These are phyloP conservation scores for Pseudorhombus dupliciocellatus DNA, from an alignment of 2,113 vertebrate genomes.

Conservation along the genomic window DNA sequence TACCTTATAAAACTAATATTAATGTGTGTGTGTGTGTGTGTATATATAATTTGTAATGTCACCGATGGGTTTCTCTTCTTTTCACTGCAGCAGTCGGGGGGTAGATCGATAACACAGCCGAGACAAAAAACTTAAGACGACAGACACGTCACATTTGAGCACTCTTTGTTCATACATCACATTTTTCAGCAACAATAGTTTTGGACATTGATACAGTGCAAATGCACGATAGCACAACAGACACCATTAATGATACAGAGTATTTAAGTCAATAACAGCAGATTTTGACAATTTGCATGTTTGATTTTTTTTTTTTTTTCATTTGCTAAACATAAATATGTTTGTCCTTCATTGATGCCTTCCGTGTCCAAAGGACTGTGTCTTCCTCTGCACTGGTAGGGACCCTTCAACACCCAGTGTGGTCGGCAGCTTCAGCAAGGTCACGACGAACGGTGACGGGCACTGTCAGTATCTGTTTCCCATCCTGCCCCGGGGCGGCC, in stretches of 20 bases:
- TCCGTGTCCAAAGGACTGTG: slow-evolving; percentile 43
- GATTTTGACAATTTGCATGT: slow-evolving; percentile 73
- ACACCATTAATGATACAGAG: slow-evolving; percentile 74
- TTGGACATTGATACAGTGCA: slow-evolving; percentile 75
- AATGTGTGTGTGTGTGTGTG: no score
- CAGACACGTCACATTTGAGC: slow-evolving; percentile 46
- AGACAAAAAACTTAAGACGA: slow-evolving; percentile 37
- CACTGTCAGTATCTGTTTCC: slow-evolving; percentile 58
- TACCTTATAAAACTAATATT: no score
- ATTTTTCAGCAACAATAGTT: slow-evolving; percentile 62
- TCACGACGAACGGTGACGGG: slow-evolving; percentile 51
- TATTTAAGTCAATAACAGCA: slow-evolving; percentile 73
- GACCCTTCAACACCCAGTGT: slow-evolving; percentile 49
- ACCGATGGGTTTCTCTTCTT: no score
- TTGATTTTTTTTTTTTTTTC: slow-evolving; percentile 24
- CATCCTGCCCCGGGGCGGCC: slow-evolving; percentile 38
- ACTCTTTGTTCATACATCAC: slow-evolving; percentile 69
- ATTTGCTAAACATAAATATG: slow-evolving; percentile 61
- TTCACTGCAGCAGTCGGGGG: no score
- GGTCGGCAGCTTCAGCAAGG: slow-evolving; percentile 51
- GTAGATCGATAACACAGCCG: neutral
- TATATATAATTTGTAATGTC: neutral
- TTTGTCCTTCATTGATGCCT: slow-evolving; percentile 43
- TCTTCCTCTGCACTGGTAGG: slow-evolving; percentile 36
- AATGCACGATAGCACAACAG: slow-evolving; percentile 77